Base-by-base conservation (phyloP, 2,888 invertebrate species). In the Lathronympha strigana region DNA sequence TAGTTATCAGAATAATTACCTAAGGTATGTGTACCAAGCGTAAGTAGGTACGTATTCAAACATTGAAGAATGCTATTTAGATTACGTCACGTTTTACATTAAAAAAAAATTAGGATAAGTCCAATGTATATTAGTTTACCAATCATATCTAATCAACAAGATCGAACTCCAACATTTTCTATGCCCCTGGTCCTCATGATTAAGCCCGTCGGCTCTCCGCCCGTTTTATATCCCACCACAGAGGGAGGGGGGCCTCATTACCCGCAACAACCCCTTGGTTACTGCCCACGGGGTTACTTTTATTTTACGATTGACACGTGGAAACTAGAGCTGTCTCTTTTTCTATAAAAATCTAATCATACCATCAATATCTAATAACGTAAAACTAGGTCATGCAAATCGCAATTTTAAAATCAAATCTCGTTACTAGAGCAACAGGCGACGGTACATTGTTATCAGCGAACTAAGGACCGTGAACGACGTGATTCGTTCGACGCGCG, bases 401-500 rank as follows among this genome's bases (percentile, higher is more conserved):
- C 51, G 40, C 61, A 61, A 55, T 33, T 57, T 57, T 62, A 62
- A 66, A 66, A 57, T 51, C 50, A 66, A 57, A 66, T 54, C 31
- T 60, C 47, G 79, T 78, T 82, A 86, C 85, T 76, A 84, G 81
- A 81, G 82, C 76, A 83, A 78, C 84, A 77, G 74, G 72, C 76
- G 75, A 61, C 60, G 69, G 67, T 62, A 69, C 51, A 33, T 79
- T 64, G 82, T 88, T 90, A 91, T 90, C 90, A 86, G 85, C 79
- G 76, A 73, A 77, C 81, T 81, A 86, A 86, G 86, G 79, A 89
- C 87, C 90, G 88, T 90, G 86, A 88, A 90, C 84, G 85, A 90
- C 88, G 90, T 87, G 89, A 90, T 91, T 91, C 88, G 86, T 87
- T 86, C 87, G 84, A 87, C 87, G 87, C 88, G 85, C 84, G 87